Evolutionary conservation across 1,140 invertebrate genomes (phyloP).

Genomic region (Monomorium pharaonis): DNA sequence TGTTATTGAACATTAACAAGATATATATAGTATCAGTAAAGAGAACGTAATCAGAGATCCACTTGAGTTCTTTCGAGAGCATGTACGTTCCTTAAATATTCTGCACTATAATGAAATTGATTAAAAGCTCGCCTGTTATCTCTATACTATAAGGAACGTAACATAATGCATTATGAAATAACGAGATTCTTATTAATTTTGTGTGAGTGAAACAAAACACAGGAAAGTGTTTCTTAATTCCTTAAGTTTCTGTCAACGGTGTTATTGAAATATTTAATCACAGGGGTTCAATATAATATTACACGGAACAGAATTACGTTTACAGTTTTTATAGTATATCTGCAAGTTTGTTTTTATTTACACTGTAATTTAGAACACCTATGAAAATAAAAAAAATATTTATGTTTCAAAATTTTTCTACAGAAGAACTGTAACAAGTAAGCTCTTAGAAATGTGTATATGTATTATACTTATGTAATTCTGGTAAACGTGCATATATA

Average conservation of each 20-base stretch:
- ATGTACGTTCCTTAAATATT: slow-evolving; percentile 16
- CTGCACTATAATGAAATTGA: slow-evolving; percentile 22
- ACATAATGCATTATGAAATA: slow-evolving; percentile 2
- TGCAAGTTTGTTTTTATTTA: too few species aligned
- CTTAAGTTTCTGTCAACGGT: not conserved
- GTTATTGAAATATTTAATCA: too few species aligned
- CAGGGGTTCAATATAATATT: not conserved
- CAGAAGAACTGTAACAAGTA: too few species aligned
- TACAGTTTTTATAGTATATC: too few species aligned
- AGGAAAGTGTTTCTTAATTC: not conserved
- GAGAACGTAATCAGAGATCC: not conserved
- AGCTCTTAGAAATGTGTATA: too few species aligned
- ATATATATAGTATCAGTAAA: not conserved
- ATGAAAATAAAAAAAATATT: too few species aligned
- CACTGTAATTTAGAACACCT: too few species aligned
- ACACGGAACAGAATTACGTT: not conserved
- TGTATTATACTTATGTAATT: too few species aligned
- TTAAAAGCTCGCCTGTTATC: not conserved
- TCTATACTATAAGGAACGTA: not conserved
- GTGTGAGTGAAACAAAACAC: not conserved
- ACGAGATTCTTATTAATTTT: slow-evolving; percentile 18
- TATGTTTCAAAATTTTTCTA: too few species aligned
- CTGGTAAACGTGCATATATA: too few species aligned
- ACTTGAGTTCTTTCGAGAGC: not conserved
- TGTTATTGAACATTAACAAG: slow-evolving; percentile 8